Evolutionary conservation across 2,888 invertebrate genomes (phyloP).

Genomic region (Cyrtodaria siliqua): DNA sequence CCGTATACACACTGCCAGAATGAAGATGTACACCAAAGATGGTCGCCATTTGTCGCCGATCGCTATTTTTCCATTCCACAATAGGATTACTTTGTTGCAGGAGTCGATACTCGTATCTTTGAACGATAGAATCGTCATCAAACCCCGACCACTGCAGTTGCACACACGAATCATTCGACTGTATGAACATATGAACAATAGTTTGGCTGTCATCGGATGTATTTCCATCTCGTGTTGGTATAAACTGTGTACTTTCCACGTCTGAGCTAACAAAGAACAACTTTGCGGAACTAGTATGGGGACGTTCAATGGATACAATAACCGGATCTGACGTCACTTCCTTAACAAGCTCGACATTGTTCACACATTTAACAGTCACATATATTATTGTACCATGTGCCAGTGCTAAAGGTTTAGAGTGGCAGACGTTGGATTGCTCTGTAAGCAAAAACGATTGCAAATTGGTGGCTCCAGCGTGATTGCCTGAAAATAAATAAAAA

Average conservation of each 20-base stretch:
- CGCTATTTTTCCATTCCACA: slow-evolving; percentile 20
- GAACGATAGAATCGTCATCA: slow-evolving; percentile 14
- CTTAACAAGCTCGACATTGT: slow-evolving; percentile 27
- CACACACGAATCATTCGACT: slow-evolving; percentile 10
- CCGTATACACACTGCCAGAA: slow-evolving; percentile 13
- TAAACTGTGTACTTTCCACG: background rate
- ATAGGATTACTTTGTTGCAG: background rate
- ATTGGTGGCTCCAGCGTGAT: background rate
- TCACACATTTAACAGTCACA: slow-evolving; percentile 37
- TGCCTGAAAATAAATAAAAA: slow-evolving; percentile 24
- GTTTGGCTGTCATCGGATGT: background rate
- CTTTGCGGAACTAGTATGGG: slow-evolving; percentile 2
- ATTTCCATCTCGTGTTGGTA: too few species aligned
- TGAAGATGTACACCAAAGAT: background rate
- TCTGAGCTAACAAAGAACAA: background rate
- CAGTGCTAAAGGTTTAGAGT: background rate
- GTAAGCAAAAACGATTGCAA: background rate
- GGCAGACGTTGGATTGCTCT: background rate
- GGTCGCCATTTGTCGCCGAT: background rate
- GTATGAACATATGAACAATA: background rate
- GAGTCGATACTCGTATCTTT: slow-evolving; percentile 30
- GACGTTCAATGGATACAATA: slow-evolving; percentile 2
- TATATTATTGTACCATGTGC: slow-evolving; percentile 19
- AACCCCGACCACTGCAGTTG: slow-evolving; percentile 35
- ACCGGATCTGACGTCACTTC: background rate